Base-by-base conservation (phyloP, 2,113 vertebrate species). In the Neodon shergylaensis region DNA sequence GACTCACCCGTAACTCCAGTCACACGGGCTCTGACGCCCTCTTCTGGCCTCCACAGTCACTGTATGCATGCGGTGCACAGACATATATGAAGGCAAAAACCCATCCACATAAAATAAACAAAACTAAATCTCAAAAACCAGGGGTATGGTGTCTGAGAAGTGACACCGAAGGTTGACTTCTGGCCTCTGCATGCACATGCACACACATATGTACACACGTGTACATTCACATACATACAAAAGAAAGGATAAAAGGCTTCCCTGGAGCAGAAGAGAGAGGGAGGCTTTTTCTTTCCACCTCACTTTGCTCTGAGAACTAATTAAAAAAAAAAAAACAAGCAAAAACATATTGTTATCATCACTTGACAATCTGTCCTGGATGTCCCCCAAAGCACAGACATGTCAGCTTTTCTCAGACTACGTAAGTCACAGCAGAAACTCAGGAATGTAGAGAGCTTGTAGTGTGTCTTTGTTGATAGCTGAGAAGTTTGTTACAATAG, bases 211-310 rank as follows among this genome's bases (percentile, higher is more conserved):
- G 39, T 19, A 13, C 39, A 21, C 28, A 33, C 1, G 14, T 13
- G 58, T n/a, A 58, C 81, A 42, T 31, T 63, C 26, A 31, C n/a
- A 44, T 31, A 11, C 8, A 28, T 42, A 31, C 81, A 83, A 65
- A 63, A 65, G 26, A 42, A 66, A 66, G 28, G 52, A 22, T 49
- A 39, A 61, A 22, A 14, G 70, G 2, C 54, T 72, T 54, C 58
- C 54, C 81, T 36, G 4, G 72, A 92, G 31, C 44, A 68, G 9
- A 61, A 24, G 63, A 84, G 42, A 83, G n/a, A 49, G 33, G 21
- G 21, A 31, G 33, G 88, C 76, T 47, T 92, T 66, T 19, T 92
- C 28, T 76, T 92, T 84, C 22, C 36, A n/a, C 76, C 90, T 96
- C 65, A 31, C 3, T 76, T 95, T 83, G 49, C 11, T 33, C 8